phyloP scores from a whole-genome alignment of 2,113 vertebrate species.

The Channa argus region DNA sequence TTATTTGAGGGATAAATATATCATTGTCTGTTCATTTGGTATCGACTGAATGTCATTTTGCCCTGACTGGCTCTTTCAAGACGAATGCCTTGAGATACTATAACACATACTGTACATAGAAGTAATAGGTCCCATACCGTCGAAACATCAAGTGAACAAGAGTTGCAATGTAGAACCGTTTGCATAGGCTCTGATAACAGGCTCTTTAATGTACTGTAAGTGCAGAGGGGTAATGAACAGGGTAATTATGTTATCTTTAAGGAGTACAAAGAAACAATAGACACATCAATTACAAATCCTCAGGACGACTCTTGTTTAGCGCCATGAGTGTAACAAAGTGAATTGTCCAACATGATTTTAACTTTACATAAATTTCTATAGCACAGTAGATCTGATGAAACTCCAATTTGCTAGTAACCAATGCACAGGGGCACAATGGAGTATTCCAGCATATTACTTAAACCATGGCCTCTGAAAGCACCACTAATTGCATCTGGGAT shows the following conservation, averaged over 20 bases:
- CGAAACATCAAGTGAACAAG: conserved; percentile 37
- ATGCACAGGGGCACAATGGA: conserved; percentile 65
- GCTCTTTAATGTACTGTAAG: conserved; percentile 60
- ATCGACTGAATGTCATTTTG: conserved; percentile 72
- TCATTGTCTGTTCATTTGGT: conserved; percentile 69
- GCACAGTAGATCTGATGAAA: conserved; percentile 70
- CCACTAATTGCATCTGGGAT: conserved; percentile 84
- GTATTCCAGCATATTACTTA: conserved; percentile 75
- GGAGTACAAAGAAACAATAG: conserved; percentile 68
- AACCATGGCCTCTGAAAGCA: conserved; percentile 80
- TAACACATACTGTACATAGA: conserved; percentile 31
- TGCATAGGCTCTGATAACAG: conserved; percentile 57
- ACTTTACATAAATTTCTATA: conserved; percentile 68
- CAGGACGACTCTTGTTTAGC: conserved; percentile 63
- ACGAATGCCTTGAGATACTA: conserved; percentile 55
- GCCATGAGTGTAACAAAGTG: conserved; percentile 61
- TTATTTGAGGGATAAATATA: conserved; percentile 82
- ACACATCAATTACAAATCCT: conserved; percentile 70
- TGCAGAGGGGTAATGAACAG: conserved; percentile 66
- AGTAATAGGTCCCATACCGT: conserved; percentile 18
- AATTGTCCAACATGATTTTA: conserved; percentile 62
- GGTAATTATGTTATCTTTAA: conserved; percentile 70
- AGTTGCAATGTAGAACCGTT: conserved; percentile 26
- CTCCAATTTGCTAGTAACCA: conserved; percentile 65
- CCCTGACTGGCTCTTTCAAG: conserved; percentile 69